Conservation (phyloP, 2,113 vertebrate species). For the Kobus ellipsiprymnus region DNA sequence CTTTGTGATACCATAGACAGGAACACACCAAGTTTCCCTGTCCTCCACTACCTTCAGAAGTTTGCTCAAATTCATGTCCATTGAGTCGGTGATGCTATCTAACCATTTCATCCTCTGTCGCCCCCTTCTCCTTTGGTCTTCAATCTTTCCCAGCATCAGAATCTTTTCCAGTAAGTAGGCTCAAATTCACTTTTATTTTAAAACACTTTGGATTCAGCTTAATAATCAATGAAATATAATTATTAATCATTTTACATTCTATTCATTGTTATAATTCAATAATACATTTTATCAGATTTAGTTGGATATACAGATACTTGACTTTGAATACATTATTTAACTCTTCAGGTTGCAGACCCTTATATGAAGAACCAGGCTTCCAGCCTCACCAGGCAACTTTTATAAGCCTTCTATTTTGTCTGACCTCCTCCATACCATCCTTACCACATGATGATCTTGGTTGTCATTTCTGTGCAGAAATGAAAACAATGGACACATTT, state of each 20-base stretch:
- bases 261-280: not conserved
- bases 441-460: not conserved
- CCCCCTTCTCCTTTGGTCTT: not conserved
- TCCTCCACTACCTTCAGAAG: not conserved
- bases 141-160: not conserved
- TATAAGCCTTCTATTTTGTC: not conserved
- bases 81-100: not conserved
- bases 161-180: not conserved
- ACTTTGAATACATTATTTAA: not conserved
- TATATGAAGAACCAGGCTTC: not conserved
- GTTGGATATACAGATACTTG: not conserved
- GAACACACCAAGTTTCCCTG: not conserved
- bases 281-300: not conserved
- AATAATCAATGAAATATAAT: not conserved
- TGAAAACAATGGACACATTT: not conserved
- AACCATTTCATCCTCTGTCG: not conserved
- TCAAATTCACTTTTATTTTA: not conserved
- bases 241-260: not conserved
- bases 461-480: not conserved
- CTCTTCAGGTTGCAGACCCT: not conserved
- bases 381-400: not conserved
- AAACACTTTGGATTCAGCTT: not conserved
- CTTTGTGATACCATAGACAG: not conserved
- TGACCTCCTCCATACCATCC: not conserved
- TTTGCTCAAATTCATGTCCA: not conserved